These are phyloP conservation scores for Sinosuthora webbiana DNA, from an alignment of 2,113 vertebrate genomes.

Conservation along the genomic window DNA sequence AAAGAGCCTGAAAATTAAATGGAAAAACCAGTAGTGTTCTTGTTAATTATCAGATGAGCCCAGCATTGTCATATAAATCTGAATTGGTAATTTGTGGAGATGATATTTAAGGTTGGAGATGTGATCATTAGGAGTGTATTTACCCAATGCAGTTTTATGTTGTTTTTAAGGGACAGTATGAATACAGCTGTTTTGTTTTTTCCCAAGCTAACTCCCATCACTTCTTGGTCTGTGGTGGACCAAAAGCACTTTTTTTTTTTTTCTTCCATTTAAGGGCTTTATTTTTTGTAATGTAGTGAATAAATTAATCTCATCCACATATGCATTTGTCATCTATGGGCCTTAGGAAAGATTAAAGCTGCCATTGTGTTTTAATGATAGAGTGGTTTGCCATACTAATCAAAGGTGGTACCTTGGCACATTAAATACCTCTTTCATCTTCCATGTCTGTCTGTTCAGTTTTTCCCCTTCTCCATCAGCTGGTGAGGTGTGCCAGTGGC, in stretches of 20 bases:
- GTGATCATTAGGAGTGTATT: neutral
- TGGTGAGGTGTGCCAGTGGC: neutral
- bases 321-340: neutral
- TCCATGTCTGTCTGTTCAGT: neutral
- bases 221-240: accelerated
- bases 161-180: neutral
- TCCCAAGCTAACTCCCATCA: too few species aligned
- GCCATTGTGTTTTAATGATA: neutral
- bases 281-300: neutral
- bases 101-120: neutral
- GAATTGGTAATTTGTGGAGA: neutral
- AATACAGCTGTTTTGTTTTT: neutral
- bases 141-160: neutral
- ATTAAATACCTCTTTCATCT: neutral
- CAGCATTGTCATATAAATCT: neutral
- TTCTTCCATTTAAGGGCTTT: neutral
- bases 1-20: neutral
- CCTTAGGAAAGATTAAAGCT: neutral
- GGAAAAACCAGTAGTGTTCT: neutral
- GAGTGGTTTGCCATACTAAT: neutral
- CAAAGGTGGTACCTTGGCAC: neutral
- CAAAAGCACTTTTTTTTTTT: neutral
- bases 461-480: neutral
- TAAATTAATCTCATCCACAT: neutral
- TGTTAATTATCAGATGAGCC: neutral